Conservation (phyloP, 2,888 invertebrate species). For the Elysia crispata region DNA sequence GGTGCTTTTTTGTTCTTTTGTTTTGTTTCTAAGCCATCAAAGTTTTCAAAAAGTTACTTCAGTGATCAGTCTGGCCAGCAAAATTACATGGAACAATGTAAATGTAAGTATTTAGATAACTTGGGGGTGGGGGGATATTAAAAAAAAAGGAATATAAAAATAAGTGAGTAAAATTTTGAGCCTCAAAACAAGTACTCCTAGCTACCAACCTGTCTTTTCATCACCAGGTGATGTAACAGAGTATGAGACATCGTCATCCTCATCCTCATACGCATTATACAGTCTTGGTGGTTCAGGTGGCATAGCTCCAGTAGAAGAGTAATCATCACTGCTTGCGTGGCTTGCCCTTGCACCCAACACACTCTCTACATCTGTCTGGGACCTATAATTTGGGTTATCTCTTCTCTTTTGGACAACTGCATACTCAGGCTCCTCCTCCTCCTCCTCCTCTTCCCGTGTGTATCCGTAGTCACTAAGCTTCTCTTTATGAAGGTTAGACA, state of each 20-base stretch:
- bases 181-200: too few species aligned
- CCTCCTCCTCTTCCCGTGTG: neutral
- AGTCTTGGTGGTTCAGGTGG: slow-evolving; percentile 51
- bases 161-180: too few species aligned
- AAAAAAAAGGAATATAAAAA: too few species aligned
- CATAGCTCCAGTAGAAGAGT: slow-evolving; percentile 30
- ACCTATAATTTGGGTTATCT: neutral
- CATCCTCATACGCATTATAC: slow-evolving; percentile 42
- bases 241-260: neutral
- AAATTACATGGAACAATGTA: too few species aligned
- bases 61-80: too few species aligned
- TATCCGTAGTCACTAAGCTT: too few species aligned
- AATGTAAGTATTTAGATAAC: too few species aligned
- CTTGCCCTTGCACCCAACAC: neutral
- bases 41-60: too few species aligned
- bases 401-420: slow-evolving; percentile 43
- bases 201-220: slow-evolving; percentile 31
- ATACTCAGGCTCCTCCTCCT: slow-evolving; percentile 48
- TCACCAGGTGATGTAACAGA: slow-evolving; percentile 6
- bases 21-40: too few species aligned
- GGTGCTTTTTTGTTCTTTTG: too few species aligned
- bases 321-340: slow-evolving; percentile 32
- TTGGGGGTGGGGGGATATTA: too few species aligned
- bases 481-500: too few species aligned
- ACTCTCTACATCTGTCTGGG: neutral